Evolutionary conservation across 2,888 invertebrate species (phyloP).

Genomic region (Drosophila stalkeri): DNA sequence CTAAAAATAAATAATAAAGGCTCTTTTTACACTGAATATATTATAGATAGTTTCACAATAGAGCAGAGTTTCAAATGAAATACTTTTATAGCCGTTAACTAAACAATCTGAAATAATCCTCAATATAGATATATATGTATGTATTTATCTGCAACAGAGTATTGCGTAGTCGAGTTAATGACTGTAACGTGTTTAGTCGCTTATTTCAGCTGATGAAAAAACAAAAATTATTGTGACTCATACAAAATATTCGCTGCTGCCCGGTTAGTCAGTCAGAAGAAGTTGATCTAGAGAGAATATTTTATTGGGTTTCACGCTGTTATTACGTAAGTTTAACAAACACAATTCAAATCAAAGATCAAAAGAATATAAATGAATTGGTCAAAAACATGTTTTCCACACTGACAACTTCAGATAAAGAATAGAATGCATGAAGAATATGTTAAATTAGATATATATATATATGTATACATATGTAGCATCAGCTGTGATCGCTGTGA

Average conservation of each 20-base stretch:
- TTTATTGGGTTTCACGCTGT: background rate
- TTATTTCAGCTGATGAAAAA: slow-evolving; percentile 4
- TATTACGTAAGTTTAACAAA: slow-evolving; percentile 4
- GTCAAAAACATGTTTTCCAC: slow-evolving; percentile 36
- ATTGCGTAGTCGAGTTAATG: background rate
- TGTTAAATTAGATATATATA: slow-evolving; percentile 5
- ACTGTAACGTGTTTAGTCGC: background rate
- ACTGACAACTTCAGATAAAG: background rate
- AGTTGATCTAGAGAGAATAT: background rate
- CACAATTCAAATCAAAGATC: slow-evolving; percentile 9
- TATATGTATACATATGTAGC: slow-evolving; percentile 16
- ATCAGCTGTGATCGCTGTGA: slow-evolving; percentile 40
- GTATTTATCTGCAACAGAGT: background rate
- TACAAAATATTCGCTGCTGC: background rate
- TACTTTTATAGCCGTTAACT: background rate
- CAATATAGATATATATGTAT: background rate
- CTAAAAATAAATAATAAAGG: background rate
- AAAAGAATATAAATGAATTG: slow-evolving; percentile 59
- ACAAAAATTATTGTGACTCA: background rate
- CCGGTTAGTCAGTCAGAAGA: background rate
- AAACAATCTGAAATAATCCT: background rate
- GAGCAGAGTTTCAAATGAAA: background rate
- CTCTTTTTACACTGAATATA: background rate
- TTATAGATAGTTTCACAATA: background rate
- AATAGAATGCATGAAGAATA: slow-evolving; percentile 25